Conservation (phyloP, 2,113 vertebrate species). For the Chaenogobius annularis region DNA sequence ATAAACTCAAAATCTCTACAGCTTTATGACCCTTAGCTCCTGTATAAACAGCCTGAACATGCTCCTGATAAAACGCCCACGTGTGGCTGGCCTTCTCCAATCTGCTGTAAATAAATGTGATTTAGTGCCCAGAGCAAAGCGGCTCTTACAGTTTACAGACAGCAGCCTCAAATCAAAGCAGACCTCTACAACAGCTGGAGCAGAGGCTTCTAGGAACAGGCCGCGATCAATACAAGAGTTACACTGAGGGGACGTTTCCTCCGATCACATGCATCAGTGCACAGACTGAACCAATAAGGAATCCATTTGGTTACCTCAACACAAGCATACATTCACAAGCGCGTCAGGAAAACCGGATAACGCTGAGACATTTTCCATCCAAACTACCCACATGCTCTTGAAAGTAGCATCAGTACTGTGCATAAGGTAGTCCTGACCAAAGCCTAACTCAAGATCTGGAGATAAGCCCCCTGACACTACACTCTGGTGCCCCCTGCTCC, state of each 20-base stretch:
- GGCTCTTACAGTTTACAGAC: slow-evolving; percentile 34
- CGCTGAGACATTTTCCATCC: no score
- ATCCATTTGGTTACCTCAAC: background rate
- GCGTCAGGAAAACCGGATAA: no score
- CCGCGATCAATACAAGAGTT: slow-evolving; percentile 37
- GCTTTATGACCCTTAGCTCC: slow-evolving; percentile 4
- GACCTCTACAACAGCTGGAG: slow-evolving; percentile 33
- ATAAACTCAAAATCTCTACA: slow-evolving; percentile 3
- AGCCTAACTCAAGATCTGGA: no score
- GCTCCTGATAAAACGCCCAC: slow-evolving; percentile 31
- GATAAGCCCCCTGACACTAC: no score
- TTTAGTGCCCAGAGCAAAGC: slow-evolving; percentile 54
- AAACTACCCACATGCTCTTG: no score
- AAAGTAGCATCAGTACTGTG: no score
- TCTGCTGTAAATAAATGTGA: slow-evolving; percentile 57
- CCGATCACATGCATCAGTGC: slow-evolving; percentile 16
- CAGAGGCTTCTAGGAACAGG: slow-evolving; percentile 45
- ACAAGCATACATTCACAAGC: no score
- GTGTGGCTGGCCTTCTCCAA: slow-evolving; percentile 9
- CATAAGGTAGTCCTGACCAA: no score
- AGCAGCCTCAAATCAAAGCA: slow-evolving; percentile 54
- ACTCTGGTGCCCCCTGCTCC: no score
- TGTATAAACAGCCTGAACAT: slow-evolving; percentile 8
- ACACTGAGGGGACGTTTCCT: slow-evolving; percentile 13
- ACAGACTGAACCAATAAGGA: background rate